These are phyloP conservation scores for Trochalopteron elliotii DNA, from an alignment of 2,113 vertebrate species.

Conservation along the genomic window DNA sequence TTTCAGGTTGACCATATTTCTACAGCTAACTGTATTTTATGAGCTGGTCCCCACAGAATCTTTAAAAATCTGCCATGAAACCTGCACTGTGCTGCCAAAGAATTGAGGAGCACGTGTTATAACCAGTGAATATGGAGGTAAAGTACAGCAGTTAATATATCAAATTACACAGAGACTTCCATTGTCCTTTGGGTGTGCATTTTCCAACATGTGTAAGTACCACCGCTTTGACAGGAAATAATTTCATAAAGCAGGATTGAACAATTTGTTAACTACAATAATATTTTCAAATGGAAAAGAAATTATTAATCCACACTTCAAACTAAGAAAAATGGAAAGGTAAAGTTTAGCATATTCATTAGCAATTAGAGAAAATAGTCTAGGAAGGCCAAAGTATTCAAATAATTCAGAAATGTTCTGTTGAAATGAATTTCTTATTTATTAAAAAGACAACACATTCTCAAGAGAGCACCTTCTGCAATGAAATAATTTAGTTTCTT, in stretches of 20 bases:
- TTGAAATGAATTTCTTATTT: constrained; percentile 58
- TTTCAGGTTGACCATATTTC: constrained; percentile 4
- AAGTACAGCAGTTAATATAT: neutral
- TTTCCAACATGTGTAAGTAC: neutral
- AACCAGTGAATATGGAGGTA: neutral
- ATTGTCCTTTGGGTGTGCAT: neutral
- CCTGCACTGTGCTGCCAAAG: neutral
- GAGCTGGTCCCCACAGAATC: neutral
- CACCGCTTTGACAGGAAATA: neutral
- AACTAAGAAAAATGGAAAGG: neutral
- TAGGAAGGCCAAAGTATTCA: constrained; percentile 20
- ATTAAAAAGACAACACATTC: constrained; percentile 63
- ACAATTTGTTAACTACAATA: neutral
- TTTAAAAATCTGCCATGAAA: constrained; percentile 17
- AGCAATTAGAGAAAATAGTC: neutral
- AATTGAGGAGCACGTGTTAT: neutral
- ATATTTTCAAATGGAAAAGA: constrained; percentile 13
- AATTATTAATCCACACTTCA: neutral
- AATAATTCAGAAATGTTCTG: constrained; percentile 30
- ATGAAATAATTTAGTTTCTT: constrained; percentile 75
- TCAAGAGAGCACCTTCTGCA: constrained; percentile 59
- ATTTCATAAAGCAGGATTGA: neutral
- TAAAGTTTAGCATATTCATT: neutral
- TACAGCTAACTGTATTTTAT: neutral
- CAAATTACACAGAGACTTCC: neutral